Conservation (phyloP, 1,140 invertebrate species). For the Ephestia elutella region DNA sequence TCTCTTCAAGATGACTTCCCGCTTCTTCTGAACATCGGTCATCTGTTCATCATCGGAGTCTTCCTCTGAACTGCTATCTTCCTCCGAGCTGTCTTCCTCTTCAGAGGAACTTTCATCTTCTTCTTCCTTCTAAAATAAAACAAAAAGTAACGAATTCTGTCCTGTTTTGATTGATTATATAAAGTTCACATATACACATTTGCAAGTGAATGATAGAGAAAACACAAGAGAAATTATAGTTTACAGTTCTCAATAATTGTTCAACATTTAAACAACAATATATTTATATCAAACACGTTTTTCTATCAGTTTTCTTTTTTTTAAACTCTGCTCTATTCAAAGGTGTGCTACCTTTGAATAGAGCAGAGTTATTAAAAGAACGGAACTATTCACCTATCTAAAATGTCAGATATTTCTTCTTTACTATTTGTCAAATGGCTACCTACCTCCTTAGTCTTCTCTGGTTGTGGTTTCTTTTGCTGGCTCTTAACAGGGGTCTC, state of each 20-base stretch:
- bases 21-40: conserved; percentile 77
- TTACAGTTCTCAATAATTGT: too few species aligned
- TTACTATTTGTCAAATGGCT: too few species aligned
- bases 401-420: too few species aligned
- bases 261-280: too few species aligned
- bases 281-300: too few species aligned
- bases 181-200: neutral
- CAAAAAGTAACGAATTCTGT: conserved; percentile 5
- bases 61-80: conserved; percentile 73
- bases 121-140: conserved; percentile 30
- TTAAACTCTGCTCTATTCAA: too few species aligned
- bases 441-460: conserved; percentile 51
- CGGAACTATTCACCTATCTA: too few species aligned
- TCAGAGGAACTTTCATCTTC: conserved; percentile 61
- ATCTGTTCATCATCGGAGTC: conserved; percentile 74
- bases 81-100: conserved; percentile 71
- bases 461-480: conserved; percentile 31
- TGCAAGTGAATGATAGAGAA: too few species aligned
- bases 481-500: conserved; percentile 37
- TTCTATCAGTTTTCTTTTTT: too few species aligned
- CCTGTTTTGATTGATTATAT: neutral
- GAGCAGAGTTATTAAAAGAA: too few species aligned
- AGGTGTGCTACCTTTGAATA: too few species aligned
- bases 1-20: conserved; percentile 74
- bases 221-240: too few species aligned